Evolutionary conservation across 2,888 invertebrate genomes (phyloP).

Genomic region (Stomorhina lunata): DNA sequence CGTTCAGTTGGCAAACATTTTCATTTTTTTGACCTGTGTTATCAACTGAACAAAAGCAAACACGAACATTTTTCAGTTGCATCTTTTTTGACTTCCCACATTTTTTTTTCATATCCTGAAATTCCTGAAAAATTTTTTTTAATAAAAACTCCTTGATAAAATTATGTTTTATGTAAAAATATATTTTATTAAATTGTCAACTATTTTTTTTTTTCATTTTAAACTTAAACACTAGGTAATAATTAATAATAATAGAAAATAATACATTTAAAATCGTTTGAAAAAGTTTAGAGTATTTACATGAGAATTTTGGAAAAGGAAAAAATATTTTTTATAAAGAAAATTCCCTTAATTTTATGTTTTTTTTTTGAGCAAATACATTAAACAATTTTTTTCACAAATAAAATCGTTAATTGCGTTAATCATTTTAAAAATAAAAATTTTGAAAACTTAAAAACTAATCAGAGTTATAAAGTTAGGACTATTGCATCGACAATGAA

Average conservation of each 20-base stretch:
- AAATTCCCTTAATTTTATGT: constrained; percentile 24
- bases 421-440: constrained; percentile 10
- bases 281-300: constrained; percentile 43
- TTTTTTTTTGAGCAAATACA: constrained; percentile 58
- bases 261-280: not conserved
- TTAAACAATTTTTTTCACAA: constrained; percentile 44
- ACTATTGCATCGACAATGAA: constrained; percentile 45
- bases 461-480: constrained; percentile 14
- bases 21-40: no score
- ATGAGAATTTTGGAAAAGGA: constrained; percentile 23
- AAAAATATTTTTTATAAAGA: not conserved
- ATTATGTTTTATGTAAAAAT: constrained; percentile 61
- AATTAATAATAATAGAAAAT: constrained; percentile 30
- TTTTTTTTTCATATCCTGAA: no score
- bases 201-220: constrained; percentile 33
- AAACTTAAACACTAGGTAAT: constrained; percentile 52
- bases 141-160: not conserved
- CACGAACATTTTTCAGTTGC: no score
- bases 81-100: no score
- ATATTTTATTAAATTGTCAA: constrained; percentile 61
- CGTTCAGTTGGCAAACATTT: no score
- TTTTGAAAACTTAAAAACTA: constrained; percentile 42
- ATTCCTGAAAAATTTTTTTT: not conserved
- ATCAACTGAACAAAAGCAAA: no score
- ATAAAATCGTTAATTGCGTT: constrained; percentile 52